phyloP scores from a whole-genome alignment of 2,888 invertebrate species.

The Hydroisotoma schaefferi region DNA sequence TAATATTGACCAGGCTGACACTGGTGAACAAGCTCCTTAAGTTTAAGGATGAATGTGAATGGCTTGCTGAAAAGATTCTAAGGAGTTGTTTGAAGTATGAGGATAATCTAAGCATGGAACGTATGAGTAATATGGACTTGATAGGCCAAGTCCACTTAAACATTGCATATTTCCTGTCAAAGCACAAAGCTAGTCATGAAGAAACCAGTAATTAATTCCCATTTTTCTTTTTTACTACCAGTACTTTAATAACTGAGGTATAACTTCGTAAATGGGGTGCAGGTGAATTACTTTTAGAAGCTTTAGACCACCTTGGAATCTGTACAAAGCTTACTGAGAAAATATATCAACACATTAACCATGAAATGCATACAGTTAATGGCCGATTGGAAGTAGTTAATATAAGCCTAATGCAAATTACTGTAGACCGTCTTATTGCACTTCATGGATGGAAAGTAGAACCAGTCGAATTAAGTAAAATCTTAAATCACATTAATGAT shows the following conservation, averaged over 20 bases:
- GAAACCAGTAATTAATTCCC: too few relatives aligned
- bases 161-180: not conserved
- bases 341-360: not conserved
- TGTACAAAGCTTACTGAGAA: not conserved
- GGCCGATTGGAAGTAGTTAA: not conserved
- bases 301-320: not conserved
- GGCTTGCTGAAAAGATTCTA: not conserved
- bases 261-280: not conserved
- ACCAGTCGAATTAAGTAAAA: too few relatives aligned
- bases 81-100: not conserved
- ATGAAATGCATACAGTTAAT: not conserved
- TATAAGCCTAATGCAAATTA: not conserved
- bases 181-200: not conserved
- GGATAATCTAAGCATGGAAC: not conserved
- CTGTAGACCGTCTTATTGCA: not conserved
- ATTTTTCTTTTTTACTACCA: not conserved
- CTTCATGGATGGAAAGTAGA: not conserved
- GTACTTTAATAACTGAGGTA: not conserved
- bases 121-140: not conserved
- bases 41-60: not conserved
- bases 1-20: not conserved
- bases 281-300: not conserved
- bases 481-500: too few relatives aligned
- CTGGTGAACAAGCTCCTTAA: not conserved
- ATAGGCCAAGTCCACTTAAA: not conserved